phyloP scores from a whole-genome alignment of 2,113 vertebrate species.

The Takifugu bimaculatus region DNA sequence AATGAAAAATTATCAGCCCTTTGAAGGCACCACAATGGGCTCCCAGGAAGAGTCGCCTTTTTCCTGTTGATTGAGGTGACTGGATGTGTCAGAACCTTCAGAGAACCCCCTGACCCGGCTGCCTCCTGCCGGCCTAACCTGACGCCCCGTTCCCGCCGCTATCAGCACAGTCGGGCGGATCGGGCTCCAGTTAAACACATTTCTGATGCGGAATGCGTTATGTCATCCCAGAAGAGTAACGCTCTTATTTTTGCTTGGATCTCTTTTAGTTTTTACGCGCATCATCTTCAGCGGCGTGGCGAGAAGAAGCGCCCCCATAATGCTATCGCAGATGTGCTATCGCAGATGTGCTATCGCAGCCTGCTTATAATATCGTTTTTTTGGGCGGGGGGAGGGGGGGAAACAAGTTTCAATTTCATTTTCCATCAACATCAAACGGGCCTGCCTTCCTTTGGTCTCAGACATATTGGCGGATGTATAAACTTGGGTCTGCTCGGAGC shows the following conservation, averaged over 20 bases:
- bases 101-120: conserved; percentile 55
- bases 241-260: conserved; percentile 19
- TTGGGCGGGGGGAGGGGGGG: neutral
- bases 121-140: conserved; percentile 41
- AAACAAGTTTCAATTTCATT: conserved; percentile 64
- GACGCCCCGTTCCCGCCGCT: conserved; percentile 43
- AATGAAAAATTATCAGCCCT: conserved; percentile 64
- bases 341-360: conserved; percentile 33
- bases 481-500: conserved; percentile 27
- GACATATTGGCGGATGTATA: conserved; percentile 44
- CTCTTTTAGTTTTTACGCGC: conserved; percentile 23
- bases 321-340: conserved; percentile 48
- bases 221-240: conserved; percentile 29
- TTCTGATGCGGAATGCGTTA: conserved; percentile 30
- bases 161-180: conserved; percentile 30
- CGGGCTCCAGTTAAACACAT: conserved; percentile 40
- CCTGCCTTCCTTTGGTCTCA: conserved; percentile 30
- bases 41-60: conserved; percentile 27
- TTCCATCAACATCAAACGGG: conserved; percentile 61
- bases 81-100: conserved; percentile 48
- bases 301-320: conserved; percentile 26
- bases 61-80: conserved; percentile 61
- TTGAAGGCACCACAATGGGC: conserved; percentile 64
- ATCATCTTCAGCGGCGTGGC: conserved; percentile 30
- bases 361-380: conserved; percentile 51